These are phyloP conservation scores for Stenotaenia linearis DNA, from an alignment of 2,888 invertebrate genomes.

Conservation along the genomic window DNA sequence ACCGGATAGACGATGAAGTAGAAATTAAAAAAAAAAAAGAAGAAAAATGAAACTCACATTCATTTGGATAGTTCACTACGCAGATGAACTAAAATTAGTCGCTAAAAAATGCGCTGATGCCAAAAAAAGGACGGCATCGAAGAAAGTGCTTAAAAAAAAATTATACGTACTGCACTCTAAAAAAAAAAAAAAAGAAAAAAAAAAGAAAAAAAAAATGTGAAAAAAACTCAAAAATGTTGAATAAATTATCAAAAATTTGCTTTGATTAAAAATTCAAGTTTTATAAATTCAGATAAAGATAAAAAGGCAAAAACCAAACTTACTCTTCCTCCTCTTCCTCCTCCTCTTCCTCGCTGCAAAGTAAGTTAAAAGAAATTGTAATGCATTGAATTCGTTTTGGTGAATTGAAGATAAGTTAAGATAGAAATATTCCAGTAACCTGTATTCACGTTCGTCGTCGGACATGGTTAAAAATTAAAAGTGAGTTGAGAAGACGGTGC, in stretches of 20 bases:
- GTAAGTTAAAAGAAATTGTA: too few relatives aligned
- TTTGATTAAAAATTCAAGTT: too few relatives aligned
- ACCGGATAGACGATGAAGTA: not conserved
- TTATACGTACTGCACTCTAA: not conserved
- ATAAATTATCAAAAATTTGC: constrained; percentile 6
- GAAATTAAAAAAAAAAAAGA: not conserved
- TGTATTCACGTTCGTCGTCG: constrained; percentile 35
- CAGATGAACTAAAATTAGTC: not conserved
- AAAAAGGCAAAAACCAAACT: constrained; percentile 16
- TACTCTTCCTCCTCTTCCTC: constrained; percentile 33
- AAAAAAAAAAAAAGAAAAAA: not conserved
- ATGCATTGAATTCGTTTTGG: too few relatives aligned
- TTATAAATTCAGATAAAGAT: not conserved
- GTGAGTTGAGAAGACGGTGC: not conserved
- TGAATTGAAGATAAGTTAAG: too few relatives aligned
- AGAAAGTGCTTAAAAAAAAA: not conserved
- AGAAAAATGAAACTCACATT: not conserved
- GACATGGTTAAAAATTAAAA: constrained; percentile 33
- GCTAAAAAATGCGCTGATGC: not conserved
- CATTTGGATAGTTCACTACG: too few relatives aligned
- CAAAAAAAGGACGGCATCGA: not conserved
- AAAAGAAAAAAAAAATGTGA: not conserved
- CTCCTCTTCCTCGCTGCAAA: constrained; percentile 33
- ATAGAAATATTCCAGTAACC: constrained; percentile 14
- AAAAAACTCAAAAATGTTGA: not conserved